Evolutionary conservation across 2,797 vertebrate species (phyloP), one percentile per base, ranked within the genome.

Genomic region (Lemur catta): DNA sequence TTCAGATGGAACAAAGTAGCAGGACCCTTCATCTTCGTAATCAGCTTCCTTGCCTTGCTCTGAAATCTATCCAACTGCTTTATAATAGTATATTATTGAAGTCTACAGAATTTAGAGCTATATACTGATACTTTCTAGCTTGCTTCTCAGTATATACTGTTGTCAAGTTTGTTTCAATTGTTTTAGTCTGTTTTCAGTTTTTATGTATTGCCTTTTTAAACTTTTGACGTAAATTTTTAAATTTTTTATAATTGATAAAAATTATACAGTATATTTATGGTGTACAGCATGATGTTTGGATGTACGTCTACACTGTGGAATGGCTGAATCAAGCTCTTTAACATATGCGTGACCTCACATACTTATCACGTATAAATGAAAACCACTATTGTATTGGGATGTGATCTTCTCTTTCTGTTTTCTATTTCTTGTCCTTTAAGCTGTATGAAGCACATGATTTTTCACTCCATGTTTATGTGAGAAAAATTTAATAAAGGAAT

Each of bases 401-500:
- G 1, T 4, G 8, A 59, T 18, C 1, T 0, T 24, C 28, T 15
- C 10, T 75, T 41, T 46, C 38, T 35, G 6, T 57, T 43, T 86
- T 28, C 28, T 69, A 43, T 6, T 84, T 80, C 48, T 89, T 75
- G 22, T 61, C 13, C 57, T 76, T 61, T 28, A 78, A 61, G 26
- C 0, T 76, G 4, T n/a, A 59, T 4, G 17, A 91, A 88, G 12
- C 7, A 65, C 48, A 48, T 14, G 6, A 33, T 26, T 76, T 74
- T 78, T 41, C 9, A 80, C 7, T 76, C 35, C 38, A n/a, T 71
- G 15, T 79, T 72, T 94, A 65, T 76, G 93, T 65, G 20, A 48
- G 57, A 22, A 76, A 94, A 87, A 17, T 10, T 30, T 41, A 55
- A 67, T 33, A n/a, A 85, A 43, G 33, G 13, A n/a, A 63, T 22